Evolutionary conservation across 2,113 vertebrate genomes (phyloP), one percentile per base, ranked within the genome.

Genomic region (human (Homo sapiens)): DNA sequence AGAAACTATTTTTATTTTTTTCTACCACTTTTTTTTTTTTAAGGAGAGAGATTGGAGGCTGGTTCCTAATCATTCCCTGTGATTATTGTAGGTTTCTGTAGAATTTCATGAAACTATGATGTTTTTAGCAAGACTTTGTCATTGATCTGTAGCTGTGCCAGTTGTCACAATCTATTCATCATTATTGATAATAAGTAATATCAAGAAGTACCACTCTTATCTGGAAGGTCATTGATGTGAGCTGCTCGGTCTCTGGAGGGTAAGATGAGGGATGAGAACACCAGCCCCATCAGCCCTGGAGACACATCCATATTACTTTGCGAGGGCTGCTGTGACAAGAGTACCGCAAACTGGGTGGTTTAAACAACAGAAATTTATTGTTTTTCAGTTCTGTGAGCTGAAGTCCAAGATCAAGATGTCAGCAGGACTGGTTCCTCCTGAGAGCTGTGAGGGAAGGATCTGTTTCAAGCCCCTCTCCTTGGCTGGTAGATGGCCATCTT

Each of bases 1-100:
- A 45, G 38, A 30, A 90, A 80, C 96, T 92, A 35, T 30, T 96
- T 73, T 91, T 83, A 78, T 52, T 27, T 40, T 66, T 64, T 64
- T 52, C 79, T 80, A 85, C 32, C 10, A 89, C 75, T 96, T 95
- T 73, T 79, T 93, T 92, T 82, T 92, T 93, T 89, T 94, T 82
- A 59, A 82, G 32, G 61, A 70, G 12, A 84, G 48, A 79, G 18
- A 91, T 40, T 57, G 4, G 17, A 83, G 40, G 30, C 61, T 93
- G n/a, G 35, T 64, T 95, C 64, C 35, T 78, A 82, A 80, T 35
- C 55, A 68, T 83, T 72, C 68, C 75, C 73, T 94, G 50, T 76
- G 61, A 83, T 72, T 43, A 50, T 1, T 68, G 45, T 90, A 20
- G 79, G n/a, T n/a, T 83, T 96, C 80, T 93, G 1, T 10, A 84